These are phyloP conservation scores for Amiota mariae DNA, from an alignment of 2,888 invertebrate genomes.

Conservation along the genomic window DNA sequence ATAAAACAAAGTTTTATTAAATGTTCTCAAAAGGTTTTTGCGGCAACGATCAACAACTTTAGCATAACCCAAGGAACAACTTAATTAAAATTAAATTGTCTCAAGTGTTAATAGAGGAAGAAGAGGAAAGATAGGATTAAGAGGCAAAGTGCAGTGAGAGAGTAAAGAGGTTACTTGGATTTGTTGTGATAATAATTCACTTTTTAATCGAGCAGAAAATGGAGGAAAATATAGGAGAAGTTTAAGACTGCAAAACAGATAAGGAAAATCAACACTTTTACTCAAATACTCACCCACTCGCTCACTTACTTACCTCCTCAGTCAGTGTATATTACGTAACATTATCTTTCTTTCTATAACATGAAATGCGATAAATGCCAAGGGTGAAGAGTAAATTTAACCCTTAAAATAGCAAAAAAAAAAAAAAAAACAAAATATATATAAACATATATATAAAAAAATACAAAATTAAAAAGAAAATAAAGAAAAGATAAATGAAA, in stretches of 20 bases:
- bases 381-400: background rate
- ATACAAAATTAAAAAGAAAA: background rate
- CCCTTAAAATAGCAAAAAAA: background rate
- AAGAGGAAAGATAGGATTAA: background rate
- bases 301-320: too few species aligned
- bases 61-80: conserved; percentile 6
- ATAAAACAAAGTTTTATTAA: too few species aligned
- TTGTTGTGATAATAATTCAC: conserved; percentile 22
- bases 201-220: conserved; percentile 29
- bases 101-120: conserved; percentile 8
- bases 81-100: conserved; percentile 29
- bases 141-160: background rate
- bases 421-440: background rate
- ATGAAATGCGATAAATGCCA: background rate
- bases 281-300: background rate
- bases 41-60: background rate
- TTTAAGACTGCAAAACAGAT: background rate
- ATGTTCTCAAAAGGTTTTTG: too few species aligned
- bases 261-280: conserved; percentile 6
- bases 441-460: too few species aligned
- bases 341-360: background rate
- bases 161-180: background rate
- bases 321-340: conserved; percentile 1
- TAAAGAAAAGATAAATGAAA: background rate
- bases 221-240: background rate